Evolutionary conservation across 2,113 vertebrate genomes (phyloP), one percentile per base, ranked within the genome.

Genomic region (Cichladusa arquata): DNA sequence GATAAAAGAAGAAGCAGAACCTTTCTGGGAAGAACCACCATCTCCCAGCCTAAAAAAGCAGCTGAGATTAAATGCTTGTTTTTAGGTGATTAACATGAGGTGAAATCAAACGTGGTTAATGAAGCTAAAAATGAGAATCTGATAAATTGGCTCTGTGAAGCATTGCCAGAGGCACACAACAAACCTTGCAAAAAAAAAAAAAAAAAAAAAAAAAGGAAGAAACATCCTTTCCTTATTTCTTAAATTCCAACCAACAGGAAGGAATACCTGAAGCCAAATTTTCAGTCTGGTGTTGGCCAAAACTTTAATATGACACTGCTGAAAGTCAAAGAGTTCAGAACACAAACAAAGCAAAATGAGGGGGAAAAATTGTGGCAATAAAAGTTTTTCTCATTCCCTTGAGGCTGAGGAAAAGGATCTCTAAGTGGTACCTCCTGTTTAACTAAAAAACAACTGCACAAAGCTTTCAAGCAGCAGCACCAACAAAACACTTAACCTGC

Each of bases 401-500:
- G 65, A 85, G 70, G 31, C 12, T 78, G 56, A 34, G 82, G 89
- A 85, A 69, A 47, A 66, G 56, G 65, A 69, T 38, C 47, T 95
- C 33, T 72, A 86, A 97, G 81, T 89, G 80, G 85, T 95, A 54
- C 19, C 89, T 92, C 71, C 76, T 78, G 54, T 91, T 95, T 91
- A 92, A 91, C 92, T 81, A 72, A 95, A 83, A 86, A 96, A 94
- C 83, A 96, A 94, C 54, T 17, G 76, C 3, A 73, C 48, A 56
- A 81, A 87, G 94, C 93, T 91, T 93, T 92, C 57, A 67, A 51
- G 81, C 23, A 71, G 77, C 90, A 94, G 77, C 85, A 96, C 51
- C 72, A 83, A 93, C 38, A 86, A 64, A 47, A 81, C 51, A 91
- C 66, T 96, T 93, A 77, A 76, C 86, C 92, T 96, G 92, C 96